Percentiles rank a stretch among this genome's conserved stretches.
phyloP scores from a whole-genome alignment of 2,113 vertebrate genomes.

The Abramis brama region DNA sequence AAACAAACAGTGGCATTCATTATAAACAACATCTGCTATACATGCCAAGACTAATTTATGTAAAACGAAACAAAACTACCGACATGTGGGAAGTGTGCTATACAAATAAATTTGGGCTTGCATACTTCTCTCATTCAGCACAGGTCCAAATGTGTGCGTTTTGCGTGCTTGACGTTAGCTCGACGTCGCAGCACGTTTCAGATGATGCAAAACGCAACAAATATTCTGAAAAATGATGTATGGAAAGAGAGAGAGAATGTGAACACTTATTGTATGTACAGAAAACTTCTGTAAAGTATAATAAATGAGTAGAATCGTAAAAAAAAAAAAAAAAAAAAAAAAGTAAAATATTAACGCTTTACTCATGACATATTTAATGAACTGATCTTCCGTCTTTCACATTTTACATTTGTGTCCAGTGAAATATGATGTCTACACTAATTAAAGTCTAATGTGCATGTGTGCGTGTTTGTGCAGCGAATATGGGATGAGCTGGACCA shows the following conservation, averaged over 20 bases:
- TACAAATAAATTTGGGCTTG: not conserved
- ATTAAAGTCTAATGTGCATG: not conserved
- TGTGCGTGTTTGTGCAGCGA: slow-evolving; percentile 68
- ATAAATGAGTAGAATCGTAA: not conserved
- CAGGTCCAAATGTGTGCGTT: not conserved
- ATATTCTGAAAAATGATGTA: not conserved
- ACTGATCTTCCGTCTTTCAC: not conserved
- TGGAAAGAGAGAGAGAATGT: not conserved
- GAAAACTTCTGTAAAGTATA: not conserved
- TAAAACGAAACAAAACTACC: not conserved
- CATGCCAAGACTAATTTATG: not conserved
- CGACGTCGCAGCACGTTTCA: not conserved
- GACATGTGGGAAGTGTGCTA: too few relatives aligned
- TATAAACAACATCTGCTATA: not conserved
- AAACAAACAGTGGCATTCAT: not conserved
- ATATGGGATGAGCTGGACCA: slow-evolving; percentile 90
- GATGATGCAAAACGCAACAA: not conserved
- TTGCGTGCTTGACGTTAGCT: not conserved
- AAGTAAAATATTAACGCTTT: not conserved
- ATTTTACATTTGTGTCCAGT: not conserved
- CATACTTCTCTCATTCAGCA: not conserved
- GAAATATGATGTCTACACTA: not conserved
- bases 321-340: not conserved
- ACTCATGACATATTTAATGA: not conserved
- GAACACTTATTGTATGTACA: not conserved